Conservation (phyloP, 2,888 invertebrate genomes). For the Apamea anceps region DNA sequence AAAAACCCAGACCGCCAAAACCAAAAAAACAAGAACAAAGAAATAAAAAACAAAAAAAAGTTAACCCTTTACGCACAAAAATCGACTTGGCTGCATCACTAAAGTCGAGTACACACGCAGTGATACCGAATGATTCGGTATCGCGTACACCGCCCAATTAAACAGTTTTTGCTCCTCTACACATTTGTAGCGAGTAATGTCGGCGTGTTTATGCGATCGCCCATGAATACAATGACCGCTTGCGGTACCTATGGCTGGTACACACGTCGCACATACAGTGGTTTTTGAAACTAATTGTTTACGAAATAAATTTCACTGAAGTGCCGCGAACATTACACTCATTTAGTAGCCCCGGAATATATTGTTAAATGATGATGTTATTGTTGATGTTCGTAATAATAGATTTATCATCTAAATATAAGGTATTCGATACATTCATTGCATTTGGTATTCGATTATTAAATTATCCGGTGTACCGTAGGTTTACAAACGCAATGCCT, state of each 20-base stretch:
- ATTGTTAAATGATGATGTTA: constrained; percentile 22
- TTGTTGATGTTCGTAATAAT: constrained; percentile 1
- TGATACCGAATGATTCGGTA: constrained; percentile 86
- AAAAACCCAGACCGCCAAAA: background rate
- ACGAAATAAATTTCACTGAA: constrained; percentile 51
- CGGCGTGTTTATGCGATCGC: constrained; percentile 69
- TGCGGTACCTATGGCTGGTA: constrained; percentile 9
- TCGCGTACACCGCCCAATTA: constrained; percentile 83
- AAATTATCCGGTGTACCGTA: background rate
- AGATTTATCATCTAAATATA: background rate
- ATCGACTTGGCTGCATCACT: constrained; percentile 74
- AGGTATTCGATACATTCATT: background rate
- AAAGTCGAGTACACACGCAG: constrained; percentile 75
- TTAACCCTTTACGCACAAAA: constrained; percentile 41
- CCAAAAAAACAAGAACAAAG: background rate
- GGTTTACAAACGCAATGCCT: background rate
- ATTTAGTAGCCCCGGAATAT: constrained; percentile 27
- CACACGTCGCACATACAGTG: constrained; percentile 26
- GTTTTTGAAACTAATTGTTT: constrained; percentile 68
- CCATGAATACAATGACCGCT: constrained; percentile 62
- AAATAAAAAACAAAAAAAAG: constrained; percentile 5
- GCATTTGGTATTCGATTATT: background rate
- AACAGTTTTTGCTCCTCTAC: constrained; percentile 87
- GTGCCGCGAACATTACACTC: constrained; percentile 29
- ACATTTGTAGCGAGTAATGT: constrained; percentile 84